A percentile compares a stretch with the other conserved stretches of the same genome.
These are phyloP conservation scores for Helicolenus hilgendorfi DNA, from an alignment of 2,797 vertebrate species.

Conservation along the genomic window DNA sequence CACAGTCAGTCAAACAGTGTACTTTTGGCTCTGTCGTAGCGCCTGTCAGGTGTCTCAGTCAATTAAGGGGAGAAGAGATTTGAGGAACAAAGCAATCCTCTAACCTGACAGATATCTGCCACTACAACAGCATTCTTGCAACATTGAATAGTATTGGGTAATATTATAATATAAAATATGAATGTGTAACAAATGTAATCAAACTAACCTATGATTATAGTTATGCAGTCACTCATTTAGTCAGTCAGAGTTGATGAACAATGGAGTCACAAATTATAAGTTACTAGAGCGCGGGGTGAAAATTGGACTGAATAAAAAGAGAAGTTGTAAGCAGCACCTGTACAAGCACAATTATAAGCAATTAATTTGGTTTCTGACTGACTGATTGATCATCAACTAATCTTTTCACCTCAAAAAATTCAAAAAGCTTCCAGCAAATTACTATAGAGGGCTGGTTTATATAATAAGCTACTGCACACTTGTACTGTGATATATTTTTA, in stretches of 20 bases:
- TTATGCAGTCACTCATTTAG: not conserved
- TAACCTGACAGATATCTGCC: not conserved
- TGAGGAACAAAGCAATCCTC: not conserved
- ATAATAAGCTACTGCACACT: not conserved
- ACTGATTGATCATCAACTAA: not conserved
- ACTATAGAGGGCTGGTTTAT: not conserved
- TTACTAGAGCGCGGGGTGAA: not conserved
- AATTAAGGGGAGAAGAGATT: slow-evolving; percentile 25
- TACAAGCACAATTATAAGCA: not conserved
- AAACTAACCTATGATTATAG: slow-evolving; percentile 11
- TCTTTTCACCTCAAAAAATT: not conserved
- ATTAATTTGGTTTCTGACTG: not conserved
- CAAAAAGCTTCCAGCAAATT: no score
- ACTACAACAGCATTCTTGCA: not conserved
- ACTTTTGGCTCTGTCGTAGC: not conserved
- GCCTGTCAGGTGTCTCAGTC: slow-evolving; percentile 49
- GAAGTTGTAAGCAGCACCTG: not conserved
- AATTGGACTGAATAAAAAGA: not conserved
- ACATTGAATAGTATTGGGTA: not conserved
- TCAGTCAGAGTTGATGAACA: slow-evolving; percentile 4
- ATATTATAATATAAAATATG: not conserved
- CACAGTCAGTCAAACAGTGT: slow-evolving; percentile 30
- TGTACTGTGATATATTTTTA: not conserved
- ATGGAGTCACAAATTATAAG: not conserved
- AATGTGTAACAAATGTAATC: slow-evolving; percentile 8